Base-by-base conservation (phyloP, 2,888 invertebrate species). In the Dasysyrphus albostriatus region DNA sequence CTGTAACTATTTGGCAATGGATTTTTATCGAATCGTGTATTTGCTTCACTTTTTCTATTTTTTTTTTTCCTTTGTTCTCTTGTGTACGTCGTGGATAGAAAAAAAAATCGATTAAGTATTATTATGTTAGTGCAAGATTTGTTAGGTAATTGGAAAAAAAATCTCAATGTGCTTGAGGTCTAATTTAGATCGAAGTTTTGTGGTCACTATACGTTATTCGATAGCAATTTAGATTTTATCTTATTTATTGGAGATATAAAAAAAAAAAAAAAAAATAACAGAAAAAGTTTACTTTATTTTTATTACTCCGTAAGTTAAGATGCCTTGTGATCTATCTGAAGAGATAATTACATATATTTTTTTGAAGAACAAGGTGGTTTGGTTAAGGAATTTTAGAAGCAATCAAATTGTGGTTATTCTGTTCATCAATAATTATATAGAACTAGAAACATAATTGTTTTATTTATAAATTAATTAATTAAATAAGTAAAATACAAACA, bases 21-120 rank as follows among this genome's bases (percentile, higher is more conserved):
- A 42, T 51, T 29, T 72, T 63, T 56, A 16, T 34, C 16, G 44
- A 75, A 39, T 58, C 19, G 10, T 47, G 42, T 72, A 14, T 63
- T 73, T 69, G 54, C 9, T 54, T 29, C 3, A 14, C 0, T 54
- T 42, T 37, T 67, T 58, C 10, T 39, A 34, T 44, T 39, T 9
- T 39, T 49, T 6, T 44, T 39, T 9, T 39, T 49, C 10, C 16
- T 5, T n/a, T 37, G 5, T 69, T 6, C 1, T 6, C 5, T 16
- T 51, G 4, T 0, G 12, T 14, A 5, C 12, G 5, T 5, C 2
- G 47, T 16, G 6, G 29, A 14, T 9, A 0, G 24, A 34, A 8
- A 10, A 14, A n/a, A 39, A 67, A 67, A 83, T 82, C 82, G 77
- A 72, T 76, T 70, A 42, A 34, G 39, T 32, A 51, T 24, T 14